Conservation (phyloP, 2,888 invertebrate genomes). For the Pyrrhia umbra region DNA sequence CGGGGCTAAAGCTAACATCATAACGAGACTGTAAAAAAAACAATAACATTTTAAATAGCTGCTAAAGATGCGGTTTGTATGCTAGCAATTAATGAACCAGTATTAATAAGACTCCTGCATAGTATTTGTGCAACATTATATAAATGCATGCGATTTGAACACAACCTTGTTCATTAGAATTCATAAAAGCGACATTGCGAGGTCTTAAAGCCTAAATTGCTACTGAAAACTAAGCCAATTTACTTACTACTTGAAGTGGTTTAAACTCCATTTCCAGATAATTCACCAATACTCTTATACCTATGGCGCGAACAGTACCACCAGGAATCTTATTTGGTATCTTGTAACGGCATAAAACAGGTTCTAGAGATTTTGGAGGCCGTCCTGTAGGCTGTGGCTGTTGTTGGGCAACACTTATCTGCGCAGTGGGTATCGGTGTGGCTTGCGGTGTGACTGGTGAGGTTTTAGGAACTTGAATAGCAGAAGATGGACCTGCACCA, state of each 20-base stretch:
- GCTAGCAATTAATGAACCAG: too few species aligned
- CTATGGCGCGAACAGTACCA: slow-evolving; percentile 60
- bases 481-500: neutral
- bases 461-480: neutral
- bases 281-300: slow-evolving; percentile 90
- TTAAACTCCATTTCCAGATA: slow-evolving; percentile 91
- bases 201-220: too few species aligned
- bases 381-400: slow-evolving; percentile 7
- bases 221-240: neutral
- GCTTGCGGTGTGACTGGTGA: neutral
- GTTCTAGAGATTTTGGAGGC: slow-evolving; percentile 24
- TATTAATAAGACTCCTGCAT: too few species aligned
- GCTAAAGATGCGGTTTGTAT: too few species aligned
- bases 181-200: too few species aligned
- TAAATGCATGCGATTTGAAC: too few species aligned
- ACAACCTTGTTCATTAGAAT: too few species aligned
- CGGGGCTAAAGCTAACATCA: slow-evolving; percentile 93
- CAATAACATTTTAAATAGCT: neutral
- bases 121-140: too few species aligned
- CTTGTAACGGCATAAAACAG: slow-evolving; percentile 64
- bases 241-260: slow-evolving; percentile 82
- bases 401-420: neutral
- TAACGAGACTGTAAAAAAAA: slow-evolving; percentile 92
- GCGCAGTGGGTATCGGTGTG: neutral
- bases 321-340: slow-evolving; percentile 83